Percentiles rank a stretch among this genome's conserved stretches.
phyloP scores from a whole-genome alignment of 1,140 invertebrate genomes.

The Neodiprion virginianus region DNA sequence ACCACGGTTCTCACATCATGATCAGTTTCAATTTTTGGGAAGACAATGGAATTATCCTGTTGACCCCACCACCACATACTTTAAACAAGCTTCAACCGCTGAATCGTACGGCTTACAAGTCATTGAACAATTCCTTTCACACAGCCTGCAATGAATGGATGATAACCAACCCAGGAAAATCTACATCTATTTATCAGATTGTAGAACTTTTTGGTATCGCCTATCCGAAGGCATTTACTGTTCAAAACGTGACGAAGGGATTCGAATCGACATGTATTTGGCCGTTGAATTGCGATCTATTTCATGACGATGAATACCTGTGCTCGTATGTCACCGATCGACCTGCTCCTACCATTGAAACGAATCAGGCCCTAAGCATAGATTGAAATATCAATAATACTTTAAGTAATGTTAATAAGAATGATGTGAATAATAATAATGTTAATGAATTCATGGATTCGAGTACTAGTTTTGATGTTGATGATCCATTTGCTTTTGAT shows the following conservation, averaged over 20 bases:
- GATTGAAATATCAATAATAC: neutral
- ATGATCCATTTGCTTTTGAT: no score
- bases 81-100: conserved; percentile 49
- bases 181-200: conserved; percentile 45
- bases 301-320: no score
- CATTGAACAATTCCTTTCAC: conserved; percentile 42
- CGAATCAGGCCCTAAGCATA: neutral
- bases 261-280: neutral
- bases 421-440: no score
- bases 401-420: neutral
- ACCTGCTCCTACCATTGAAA: neutral
- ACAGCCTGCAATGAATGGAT: conserved; percentile 41
- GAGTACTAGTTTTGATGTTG: no score
- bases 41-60: conserved; percentile 26
- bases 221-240: conserved; percentile 34
- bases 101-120: conserved; percentile 40
- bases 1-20: conserved; percentile 36
- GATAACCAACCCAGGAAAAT: conserved; percentile 36
- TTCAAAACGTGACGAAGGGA: conserved; percentile 31
- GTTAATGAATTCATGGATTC: no score
- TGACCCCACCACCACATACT: conserved; percentile 35
- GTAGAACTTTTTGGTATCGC: conserved; percentile 34
- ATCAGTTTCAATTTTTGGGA: conserved; percentile 35
- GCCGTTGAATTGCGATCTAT: neutral
- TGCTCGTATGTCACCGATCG: no score